phyloP scores from a whole-genome alignment of 2,888 invertebrate genomes.

The Cheilosia vulpina region DNA sequence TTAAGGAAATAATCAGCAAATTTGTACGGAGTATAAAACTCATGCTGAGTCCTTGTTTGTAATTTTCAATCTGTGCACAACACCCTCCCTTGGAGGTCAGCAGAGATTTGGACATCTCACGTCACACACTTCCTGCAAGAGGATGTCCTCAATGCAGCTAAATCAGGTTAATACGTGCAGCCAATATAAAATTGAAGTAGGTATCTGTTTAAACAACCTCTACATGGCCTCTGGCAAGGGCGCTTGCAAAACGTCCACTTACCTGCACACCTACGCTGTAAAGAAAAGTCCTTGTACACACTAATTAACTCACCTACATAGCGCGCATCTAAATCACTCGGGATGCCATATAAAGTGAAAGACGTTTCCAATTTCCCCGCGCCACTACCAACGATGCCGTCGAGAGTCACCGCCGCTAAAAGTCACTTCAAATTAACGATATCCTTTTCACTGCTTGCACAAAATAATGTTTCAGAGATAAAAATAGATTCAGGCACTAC shows the following conservation, averaged over 20 bases:
- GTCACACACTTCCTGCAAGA: no score
- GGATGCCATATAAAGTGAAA: constrained; percentile 16
- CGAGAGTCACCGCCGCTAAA: background rate
- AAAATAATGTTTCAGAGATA: constrained; percentile 26
- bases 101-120: no score
- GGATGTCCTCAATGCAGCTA: background rate
- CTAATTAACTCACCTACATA: constrained; percentile 71
- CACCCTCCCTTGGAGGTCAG: no score
- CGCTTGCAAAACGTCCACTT: background rate
- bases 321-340: constrained; percentile 59
- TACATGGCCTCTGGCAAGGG: constrained; percentile 53
- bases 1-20: background rate
- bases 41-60: background rate
- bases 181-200: constrained; percentile 26
- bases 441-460: constrained; percentile 40
- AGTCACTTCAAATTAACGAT: constrained; percentile 48
- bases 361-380: constrained; percentile 43
- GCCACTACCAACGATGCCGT: background rate
- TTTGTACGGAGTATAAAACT: background rate
- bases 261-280: background rate
- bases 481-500: constrained; percentile 49
- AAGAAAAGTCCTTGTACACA: constrained; percentile 3
- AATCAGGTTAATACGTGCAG: constrained; percentile 15
- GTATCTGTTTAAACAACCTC: constrained; percentile 35
- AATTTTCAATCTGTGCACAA: no score